phyloP scores from a whole-genome alignment of 2,797 vertebrate species.

The Enteromius unitaeniatus region DNA sequence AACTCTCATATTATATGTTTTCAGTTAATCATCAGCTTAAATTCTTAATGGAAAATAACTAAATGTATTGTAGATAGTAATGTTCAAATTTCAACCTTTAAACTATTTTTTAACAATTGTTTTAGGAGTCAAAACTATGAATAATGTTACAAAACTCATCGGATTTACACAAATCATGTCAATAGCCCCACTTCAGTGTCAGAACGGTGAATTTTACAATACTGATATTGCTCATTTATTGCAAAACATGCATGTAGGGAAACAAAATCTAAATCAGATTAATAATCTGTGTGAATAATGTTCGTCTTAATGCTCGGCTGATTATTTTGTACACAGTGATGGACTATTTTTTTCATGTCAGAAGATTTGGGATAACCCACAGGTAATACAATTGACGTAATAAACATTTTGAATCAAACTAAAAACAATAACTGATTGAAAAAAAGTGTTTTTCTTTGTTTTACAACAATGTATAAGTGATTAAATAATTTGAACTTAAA shows the following conservation, averaged over 20 bases:
- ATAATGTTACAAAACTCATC: neutral
- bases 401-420: neutral
- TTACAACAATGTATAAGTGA: neutral
- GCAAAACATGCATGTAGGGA: neutral
- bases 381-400: neutral
- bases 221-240: neutral
- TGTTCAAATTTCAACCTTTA: neutral
- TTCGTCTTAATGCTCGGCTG: neutral
- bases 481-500: neutral
- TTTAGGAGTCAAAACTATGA: neutral
- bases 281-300: neutral
- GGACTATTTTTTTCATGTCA: neutral
- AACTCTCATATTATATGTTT: neutral
- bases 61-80: neutral
- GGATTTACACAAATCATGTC: neutral
- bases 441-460: neutral
- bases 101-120: neutral
- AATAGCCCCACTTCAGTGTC: neutral
- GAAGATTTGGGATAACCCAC: neutral
- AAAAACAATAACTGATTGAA: neutral
- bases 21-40: neutral
- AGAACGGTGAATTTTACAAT: neutral
- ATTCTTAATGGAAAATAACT: neutral
- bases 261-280: neutral
- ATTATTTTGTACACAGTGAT: neutral